Evolutionary conservation across 2,888 invertebrate species (phyloP).

Genomic region (Melangyna quadrimaculata): DNA sequence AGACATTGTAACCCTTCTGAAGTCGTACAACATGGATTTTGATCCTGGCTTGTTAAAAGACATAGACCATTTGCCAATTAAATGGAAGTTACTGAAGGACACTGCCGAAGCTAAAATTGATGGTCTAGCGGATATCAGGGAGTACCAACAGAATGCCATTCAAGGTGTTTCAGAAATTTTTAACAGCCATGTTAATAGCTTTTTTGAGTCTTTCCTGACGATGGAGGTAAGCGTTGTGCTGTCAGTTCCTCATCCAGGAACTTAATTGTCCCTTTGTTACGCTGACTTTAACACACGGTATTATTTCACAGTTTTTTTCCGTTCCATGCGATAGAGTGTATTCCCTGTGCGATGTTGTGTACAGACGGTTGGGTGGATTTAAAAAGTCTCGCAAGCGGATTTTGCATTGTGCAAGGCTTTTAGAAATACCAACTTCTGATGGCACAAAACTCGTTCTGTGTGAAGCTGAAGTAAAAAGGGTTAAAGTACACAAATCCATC

Average conservation of each 20-base stretch:
- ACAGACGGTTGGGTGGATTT: conserved; percentile 85
- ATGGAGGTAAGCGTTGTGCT: conserved; percentile 51
- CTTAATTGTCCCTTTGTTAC: conserved; percentile 45
- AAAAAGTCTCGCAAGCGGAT: conserved; percentile 87
- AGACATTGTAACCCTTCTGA: conserved; percentile 91
- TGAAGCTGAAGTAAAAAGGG: conserved; percentile 88
- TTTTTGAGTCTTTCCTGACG: conserved; percentile 46
- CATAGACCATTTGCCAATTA: conserved; percentile 92
- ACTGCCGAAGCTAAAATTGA: conserved; percentile 91
- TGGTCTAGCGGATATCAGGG: conserved; percentile 92
- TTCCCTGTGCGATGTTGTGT: conserved; percentile 86
- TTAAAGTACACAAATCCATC: conserved; percentile 83
- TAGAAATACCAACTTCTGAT: conserved; percentile 93
- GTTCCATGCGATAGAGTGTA: conserved; percentile 87
- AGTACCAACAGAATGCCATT: conserved; percentile 92
- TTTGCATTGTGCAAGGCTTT: conserved; percentile 88
- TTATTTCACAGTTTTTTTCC: conserved; percentile 83
- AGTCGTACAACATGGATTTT: conserved; percentile 92
- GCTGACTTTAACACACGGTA: conserved; percentile 49
- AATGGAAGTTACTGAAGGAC: conserved; percentile 93
- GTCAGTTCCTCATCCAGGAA: not conserved
- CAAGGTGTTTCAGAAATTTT: conserved; percentile 90
- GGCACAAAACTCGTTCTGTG: conserved; percentile 89
- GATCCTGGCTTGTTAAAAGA: conserved; percentile 89
- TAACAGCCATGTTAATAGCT: conserved; percentile 86